Percentiles rank a stretch among this genome's conserved stretches.
Conservation (phyloP, 2,888 invertebrate species). For the Microdon myrmicae region DNA sequence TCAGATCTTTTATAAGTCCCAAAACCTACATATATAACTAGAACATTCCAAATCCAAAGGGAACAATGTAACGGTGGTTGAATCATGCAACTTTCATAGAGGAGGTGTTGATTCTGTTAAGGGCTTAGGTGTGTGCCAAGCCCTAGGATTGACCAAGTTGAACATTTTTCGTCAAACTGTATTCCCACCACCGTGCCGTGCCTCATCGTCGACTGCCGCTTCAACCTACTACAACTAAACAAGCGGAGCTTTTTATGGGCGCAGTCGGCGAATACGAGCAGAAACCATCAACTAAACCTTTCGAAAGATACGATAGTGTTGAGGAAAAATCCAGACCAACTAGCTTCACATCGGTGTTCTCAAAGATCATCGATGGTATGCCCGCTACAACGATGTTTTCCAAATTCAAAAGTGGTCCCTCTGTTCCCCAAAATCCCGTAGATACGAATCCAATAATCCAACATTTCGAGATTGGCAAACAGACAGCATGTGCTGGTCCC, state of each 20-base stretch:
- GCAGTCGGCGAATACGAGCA: conserved; percentile 51
- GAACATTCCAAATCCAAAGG: no score
- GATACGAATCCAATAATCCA: conserved; percentile 87
- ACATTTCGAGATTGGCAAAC: conserved; percentile 87
- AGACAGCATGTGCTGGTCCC: conserved; percentile 83
- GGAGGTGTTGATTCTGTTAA: no score
- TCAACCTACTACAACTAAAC: conserved; percentile 20
- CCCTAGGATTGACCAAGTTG: conserved; percentile 3
- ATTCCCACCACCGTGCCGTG: conserved; percentile 29
- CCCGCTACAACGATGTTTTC: conserved; percentile 75
- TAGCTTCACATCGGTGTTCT: conserved; percentile 66
- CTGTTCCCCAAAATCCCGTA: conserved; percentile 69
- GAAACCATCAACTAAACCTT: conserved; percentile 61
- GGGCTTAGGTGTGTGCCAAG: no score
- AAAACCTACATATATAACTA: no score
- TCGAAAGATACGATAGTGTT: conserved; percentile 65
- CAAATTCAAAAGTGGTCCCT: conserved; percentile 75
- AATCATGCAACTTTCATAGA: no score
- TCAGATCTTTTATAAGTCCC: no score
- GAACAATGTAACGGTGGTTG: no score
- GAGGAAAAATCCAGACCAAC: conserved; percentile 57
- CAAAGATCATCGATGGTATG: conserved; percentile 68
- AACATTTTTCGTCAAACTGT: conserved; percentile 26
- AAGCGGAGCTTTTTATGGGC: conserved; percentile 51
- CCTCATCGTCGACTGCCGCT: conserved; percentile 18